Conservation (phyloP, 1,140 invertebrate species). For the Nephotettix cincticeps region DNA sequence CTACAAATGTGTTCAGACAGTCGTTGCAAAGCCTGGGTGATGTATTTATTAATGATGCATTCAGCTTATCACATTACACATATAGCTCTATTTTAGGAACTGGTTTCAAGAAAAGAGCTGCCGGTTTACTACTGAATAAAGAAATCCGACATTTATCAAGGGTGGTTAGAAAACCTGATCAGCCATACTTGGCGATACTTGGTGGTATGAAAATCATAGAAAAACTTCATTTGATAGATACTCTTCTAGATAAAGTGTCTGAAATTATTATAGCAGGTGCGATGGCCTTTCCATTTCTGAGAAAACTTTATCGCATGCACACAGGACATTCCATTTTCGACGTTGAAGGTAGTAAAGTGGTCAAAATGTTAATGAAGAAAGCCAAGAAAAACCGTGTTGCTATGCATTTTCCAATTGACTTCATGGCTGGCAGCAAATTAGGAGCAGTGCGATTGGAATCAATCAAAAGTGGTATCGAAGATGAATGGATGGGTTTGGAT, state of each 20-base stretch:
- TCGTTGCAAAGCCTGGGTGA: constrained; percentile 94
- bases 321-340: constrained; percentile 94
- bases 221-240: constrained; percentile 98
- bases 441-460: constrained; percentile 77
- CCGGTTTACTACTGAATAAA: constrained; percentile 96
- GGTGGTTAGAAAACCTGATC: constrained; percentile 92
- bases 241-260: constrained; percentile 95
- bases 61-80: constrained; percentile 98
- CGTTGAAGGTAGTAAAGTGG: constrained; percentile 94
- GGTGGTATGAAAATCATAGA: constrained; percentile 99
- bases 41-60: constrained; percentile 99
- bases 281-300: constrained; percentile 99
- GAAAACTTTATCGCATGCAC: constrained; percentile 88
- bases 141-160: constrained; percentile 98
- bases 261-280: constrained; percentile 99
- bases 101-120: constrained; percentile 83
- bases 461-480: constrained; percentile 84
- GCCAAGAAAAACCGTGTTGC: constrained; percentile 92
- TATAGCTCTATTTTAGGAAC: constrained; percentile 94
- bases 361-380: constrained; percentile 86
- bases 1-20: constrained; percentile 81
- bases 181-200: constrained; percentile 95
- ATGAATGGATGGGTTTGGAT: constrained; percentile 93
- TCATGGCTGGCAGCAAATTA: constrained; percentile 95
- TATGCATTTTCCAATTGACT: constrained; percentile 94